Evolutionary conservation across 2,888 invertebrate genomes (phyloP), one percentile per base, ranked within the genome.

Genomic region (Abrostola tripartita): DNA sequence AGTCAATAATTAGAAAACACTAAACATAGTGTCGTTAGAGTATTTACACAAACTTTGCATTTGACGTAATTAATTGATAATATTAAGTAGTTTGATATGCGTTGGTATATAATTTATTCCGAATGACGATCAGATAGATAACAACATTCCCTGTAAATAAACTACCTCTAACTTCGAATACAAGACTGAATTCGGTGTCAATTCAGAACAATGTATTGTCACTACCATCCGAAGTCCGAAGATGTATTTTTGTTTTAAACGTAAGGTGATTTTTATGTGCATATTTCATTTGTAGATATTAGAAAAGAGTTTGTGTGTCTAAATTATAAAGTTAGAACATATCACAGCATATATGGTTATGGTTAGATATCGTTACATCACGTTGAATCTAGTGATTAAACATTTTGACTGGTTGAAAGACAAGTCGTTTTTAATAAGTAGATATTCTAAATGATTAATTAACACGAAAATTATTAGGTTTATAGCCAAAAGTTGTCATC

Each of bases 101-200:
- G 24, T 60, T 76, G 42, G 9, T 52, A 65, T 59, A 57, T 52
- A 14, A 12, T 59, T 76, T 65, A 9, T 68, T 65, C 68, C 54
- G 44, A 58, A 74, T 59, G 61, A 71, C 35, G 35, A 66, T 65
- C 62, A 65, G 56, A 59, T 63, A 52, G 54, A 71, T 65, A 74
- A 68, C 66, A 74, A 79, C 75, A 81, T 77, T 85, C 84, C 82
- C 81, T 92, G 91, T 92, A 91, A 88, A 93, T 92, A 91, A 78
- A 88, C 81, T 92, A 92, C 90, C 90, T 93, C 91, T 88, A 87
- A 85, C 85, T 86, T 90, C 87, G 85, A 89, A 89, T 86, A 87
- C 84, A 94, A 95, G 95, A 95, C 95, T 95, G 95, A 95, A 93
- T 92, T 92, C 92, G 85, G 90, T 91, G 95, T 95, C 95, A 95